Evolutionary conservation across 2,113 vertebrate genomes (phyloP), one percentile per base, ranked within the genome.

Genomic region (Leptosomus discolor): DNA sequence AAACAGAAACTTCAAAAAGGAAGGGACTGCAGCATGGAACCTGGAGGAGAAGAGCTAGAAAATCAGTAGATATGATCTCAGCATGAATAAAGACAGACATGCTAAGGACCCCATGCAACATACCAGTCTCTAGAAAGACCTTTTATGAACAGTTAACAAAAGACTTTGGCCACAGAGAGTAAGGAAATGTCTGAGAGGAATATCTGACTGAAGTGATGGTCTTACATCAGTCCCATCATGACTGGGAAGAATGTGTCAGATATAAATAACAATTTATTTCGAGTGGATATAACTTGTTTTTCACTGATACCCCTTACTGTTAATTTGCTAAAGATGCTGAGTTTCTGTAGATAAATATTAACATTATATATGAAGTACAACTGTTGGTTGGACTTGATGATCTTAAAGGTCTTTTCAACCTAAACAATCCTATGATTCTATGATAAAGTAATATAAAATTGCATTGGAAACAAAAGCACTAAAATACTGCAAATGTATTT

Each of bases 1-100:
- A 73, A 79, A 84, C 18, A 71, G 90, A 95, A 97, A 88, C 78
- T 95, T 96, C 88, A 96, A 86, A 97, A 94, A 95, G 46, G 58
- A 93, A 92, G 36, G 45, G 48, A 90, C 71, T 92, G 70, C 63
- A 61, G 36, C 63, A 81, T 93, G 94, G 87, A 95, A 97, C 82
- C 76, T 88, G 64, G 68, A 94, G 81, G 88, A 97, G 94, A 96
- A 95, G 88, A 88, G 68, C 63, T 86, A 84, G 82, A 90, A 75
- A 93, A 90, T 58, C 70, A 26, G 92, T 53, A 93, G 93, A 88
- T 92, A 92, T 46, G 81, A 95, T 88, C 94, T 94, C 85, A 93
- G 37, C 41, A 54, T 74, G 65, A 91, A 90, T 85, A 94, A 27
- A 88, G 61, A 68, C 27, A 92, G 57, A 50, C 23, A 24, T 54